These are phyloP conservation scores for Macropis europaea DNA, from an alignment of 2,888 invertebrate species.

Conservation along the genomic window DNA sequence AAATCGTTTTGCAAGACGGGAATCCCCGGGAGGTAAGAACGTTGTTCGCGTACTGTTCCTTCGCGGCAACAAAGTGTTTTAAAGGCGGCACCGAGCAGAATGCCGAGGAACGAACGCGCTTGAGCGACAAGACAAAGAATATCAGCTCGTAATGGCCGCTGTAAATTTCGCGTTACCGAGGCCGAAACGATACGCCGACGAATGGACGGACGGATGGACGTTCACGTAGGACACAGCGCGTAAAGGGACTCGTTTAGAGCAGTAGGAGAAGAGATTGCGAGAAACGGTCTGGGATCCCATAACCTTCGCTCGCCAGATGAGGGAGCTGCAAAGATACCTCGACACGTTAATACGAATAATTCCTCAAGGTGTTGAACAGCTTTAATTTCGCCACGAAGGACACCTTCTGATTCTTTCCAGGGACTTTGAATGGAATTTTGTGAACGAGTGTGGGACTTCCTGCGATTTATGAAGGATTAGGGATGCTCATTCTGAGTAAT, in stretches of 20 bases:
- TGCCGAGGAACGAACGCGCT: conserved; percentile 41
- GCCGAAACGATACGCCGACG: conserved; percentile 33
- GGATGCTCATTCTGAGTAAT: too few species aligned
- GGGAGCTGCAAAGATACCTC: neutral
- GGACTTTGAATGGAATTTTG: conserved; percentile 1
- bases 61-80: conserved; percentile 36
- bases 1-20: conserved; percentile 69
- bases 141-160: conserved; percentile 73
- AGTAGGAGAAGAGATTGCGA: conserved; percentile 19
- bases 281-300: conserved; percentile 15
- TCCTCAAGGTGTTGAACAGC: conserved; percentile 1
- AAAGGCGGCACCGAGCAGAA: conserved; percentile 13
- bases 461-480: too few species aligned
- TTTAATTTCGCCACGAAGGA: conserved; percentile 30
- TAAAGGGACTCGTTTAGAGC: neutral
- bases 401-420: conserved; percentile 14
- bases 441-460: neutral
- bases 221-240: conserved; percentile 24
- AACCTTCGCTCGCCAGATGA: conserved; percentile 7
- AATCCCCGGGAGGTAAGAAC: conserved; percentile 46
- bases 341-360: conserved; percentile 11
- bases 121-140: conserved; percentile 77
- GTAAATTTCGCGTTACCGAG: conserved; percentile 74
- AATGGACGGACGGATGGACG: conserved; percentile 31
- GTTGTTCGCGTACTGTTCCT: conserved; percentile 11